A percentile compares a stretch with the other conserved stretches of the same genome.
Evolutionary conservation across 2,888 invertebrate genomes (phyloP).

Genomic region (Mythimna loreyi): DNA sequence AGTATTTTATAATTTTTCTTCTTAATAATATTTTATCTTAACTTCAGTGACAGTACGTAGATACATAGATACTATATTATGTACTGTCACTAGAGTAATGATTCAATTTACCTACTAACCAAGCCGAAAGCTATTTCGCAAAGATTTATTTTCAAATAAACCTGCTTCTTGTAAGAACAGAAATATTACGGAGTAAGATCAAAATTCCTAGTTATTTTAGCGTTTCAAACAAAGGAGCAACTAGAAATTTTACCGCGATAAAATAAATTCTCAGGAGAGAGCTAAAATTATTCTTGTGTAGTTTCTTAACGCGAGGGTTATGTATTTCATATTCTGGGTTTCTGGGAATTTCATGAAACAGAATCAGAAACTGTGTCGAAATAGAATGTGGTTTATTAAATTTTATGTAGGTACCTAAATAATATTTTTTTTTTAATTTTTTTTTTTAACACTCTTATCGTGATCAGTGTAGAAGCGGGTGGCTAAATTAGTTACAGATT

Average conservation of each 20-base stretch:
- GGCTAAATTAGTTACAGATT: not conserved
- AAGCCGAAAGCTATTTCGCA: not conserved
- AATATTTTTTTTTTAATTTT: not conserved
- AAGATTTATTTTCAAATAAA: constrained; percentile 17
- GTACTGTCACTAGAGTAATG: not conserved
- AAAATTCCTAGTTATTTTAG: constrained; percentile 47
- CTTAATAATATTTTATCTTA: no score
- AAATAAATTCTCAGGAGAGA: constrained; percentile 49
- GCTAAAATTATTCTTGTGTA: constrained; percentile 59
- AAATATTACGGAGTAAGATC: constrained; percentile 30
- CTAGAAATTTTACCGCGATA: constrained; percentile 35
- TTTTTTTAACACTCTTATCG: not conserved
- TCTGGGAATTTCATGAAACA: constrained; percentile 25
- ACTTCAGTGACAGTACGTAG: no score
- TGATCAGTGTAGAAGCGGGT: not conserved
- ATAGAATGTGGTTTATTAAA: not conserved
- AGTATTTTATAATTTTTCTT: no score
- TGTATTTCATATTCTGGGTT: constrained; percentile 45
- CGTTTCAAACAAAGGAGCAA: constrained; percentile 42
- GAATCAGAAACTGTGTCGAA: not conserved
- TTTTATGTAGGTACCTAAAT: not conserved
- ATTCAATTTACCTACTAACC: not conserved
- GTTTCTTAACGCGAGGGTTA: constrained; percentile 48
- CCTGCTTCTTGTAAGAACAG: constrained; percentile 22
- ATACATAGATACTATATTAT: no score